Evolutionary conservation across 2,797 vertebrate species (phyloP), one percentile per base, ranked within the genome.

Genomic region (Anableps anableps): DNA sequence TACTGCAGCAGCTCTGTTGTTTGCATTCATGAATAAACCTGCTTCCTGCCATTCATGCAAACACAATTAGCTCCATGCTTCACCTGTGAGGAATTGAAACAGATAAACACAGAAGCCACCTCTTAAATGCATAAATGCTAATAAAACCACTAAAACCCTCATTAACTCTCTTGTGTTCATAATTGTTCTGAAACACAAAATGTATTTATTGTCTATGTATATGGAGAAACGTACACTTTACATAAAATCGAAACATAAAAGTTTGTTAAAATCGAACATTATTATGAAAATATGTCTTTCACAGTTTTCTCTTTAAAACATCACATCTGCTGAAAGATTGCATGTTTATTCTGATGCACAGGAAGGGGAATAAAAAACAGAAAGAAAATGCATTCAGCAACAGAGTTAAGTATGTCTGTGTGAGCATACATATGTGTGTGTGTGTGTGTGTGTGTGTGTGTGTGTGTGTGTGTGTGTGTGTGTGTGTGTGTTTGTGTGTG

Each of bases 11-110:
- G 81, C 83, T 50, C 66, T 75, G 76, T 80, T 83, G 86, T 89
- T 90, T 89, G 86, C 80, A 84, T 93, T 93, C 88, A 93, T 90
- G 88, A 93, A 93, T 91, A 91, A 92, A 92, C 86, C 88, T 85
- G 82, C 86, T 82, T 53, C 74, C 85, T 87, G 79, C 80, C 89
- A 92, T 93, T 93, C 88, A 93, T 77, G 87, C 85, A 89, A 91
- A 90, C 83, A 92, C 88, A 93, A 94, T 93, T 91, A 93, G 83
- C 87, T 83, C 80, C 74, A 29, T 79, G 83, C 85, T 86, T 83
- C 79, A 88, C 80, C 79, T 81, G 74, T 76, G 78, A 58, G 79
- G 71, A 78, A 88, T 50, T 70, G 72, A 76, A 88, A 89, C 53
- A 81, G 83, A 83, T 3, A 1, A 77, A 68, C 78, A 82, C 75